Evolutionary conservation across 2,797 vertebrate species (phyloP).

Genomic region (Caiman crocodilus): DNA sequence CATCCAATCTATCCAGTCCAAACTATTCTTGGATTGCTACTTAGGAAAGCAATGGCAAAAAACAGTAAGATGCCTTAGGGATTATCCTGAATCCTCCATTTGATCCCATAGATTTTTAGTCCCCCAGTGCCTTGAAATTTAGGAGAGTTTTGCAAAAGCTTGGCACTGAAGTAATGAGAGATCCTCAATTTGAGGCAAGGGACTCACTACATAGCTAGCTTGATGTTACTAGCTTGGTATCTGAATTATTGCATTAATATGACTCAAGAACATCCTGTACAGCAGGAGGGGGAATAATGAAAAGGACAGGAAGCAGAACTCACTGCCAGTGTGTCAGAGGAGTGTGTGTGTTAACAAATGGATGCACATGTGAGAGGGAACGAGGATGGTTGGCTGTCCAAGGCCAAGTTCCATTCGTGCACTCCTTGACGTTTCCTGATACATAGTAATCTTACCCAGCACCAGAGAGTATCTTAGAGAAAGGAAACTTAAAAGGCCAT

Average conservation of each 20-base stretch:
- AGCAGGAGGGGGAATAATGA: neutral
- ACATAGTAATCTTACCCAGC: neutral
- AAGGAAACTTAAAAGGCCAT: neutral
- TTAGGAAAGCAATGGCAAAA: neutral
- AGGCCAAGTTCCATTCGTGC: neutral
- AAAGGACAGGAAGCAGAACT: neutral
- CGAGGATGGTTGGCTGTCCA: neutral
- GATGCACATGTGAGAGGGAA: neutral
- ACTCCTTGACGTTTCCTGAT: neutral
- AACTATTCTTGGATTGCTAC: neutral
- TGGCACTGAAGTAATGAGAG: neutral
- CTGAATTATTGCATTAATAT: neutral
- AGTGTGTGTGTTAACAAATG: neutral
- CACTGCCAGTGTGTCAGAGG: neutral
- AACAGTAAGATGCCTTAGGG: neutral
- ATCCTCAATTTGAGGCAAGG: neutral
- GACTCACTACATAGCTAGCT: neutral
- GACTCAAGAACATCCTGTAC: neutral
- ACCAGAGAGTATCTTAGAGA: neutral
- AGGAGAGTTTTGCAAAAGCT: neutral
- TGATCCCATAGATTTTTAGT: neutral
- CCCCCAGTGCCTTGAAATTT: neutral
- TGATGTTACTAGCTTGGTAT: neutral
- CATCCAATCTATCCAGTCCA: neutral
- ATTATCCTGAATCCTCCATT: fast-evolving